Evolutionary conservation across 1,140 invertebrate species (phyloP).

Genomic region (Holcopasites calliopsidis): DNA sequence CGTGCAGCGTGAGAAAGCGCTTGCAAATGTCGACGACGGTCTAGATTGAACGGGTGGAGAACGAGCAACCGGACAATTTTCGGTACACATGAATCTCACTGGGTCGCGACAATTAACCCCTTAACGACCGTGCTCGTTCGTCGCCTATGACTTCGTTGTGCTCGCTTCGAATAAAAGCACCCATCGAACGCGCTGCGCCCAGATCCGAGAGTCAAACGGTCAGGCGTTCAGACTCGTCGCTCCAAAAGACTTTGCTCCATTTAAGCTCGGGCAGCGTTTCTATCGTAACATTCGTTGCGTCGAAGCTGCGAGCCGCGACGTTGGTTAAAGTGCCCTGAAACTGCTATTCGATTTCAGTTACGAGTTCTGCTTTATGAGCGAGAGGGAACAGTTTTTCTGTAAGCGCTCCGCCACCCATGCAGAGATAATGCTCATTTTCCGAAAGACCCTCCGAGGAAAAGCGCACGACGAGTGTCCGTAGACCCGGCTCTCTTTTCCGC

Average conservation of each 20-base stretch:
- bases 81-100: conserved; percentile 30
- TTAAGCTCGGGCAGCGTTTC: not conserved
- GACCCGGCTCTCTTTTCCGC: no score
- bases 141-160: conserved; percentile 31
- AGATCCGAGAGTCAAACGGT: conserved; percentile 20
- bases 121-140: conserved; percentile 28
- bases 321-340: no score
- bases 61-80: conserved; percentile 26
- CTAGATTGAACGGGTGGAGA: conserved; percentile 23
- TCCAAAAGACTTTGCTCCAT: not conserved
- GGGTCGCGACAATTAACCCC: conserved; percentile 37
- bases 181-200: not conserved
- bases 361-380: no score
- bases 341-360: no score
- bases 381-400: no score
- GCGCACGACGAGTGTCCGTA: no score
- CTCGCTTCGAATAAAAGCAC: conserved; percentile 17
- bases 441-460: not conserved
- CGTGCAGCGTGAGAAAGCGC: conserved; percentile 37
- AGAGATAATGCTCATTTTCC: no score
- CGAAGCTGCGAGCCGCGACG: no score
- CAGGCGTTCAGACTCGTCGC: not conserved
- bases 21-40: not conserved
- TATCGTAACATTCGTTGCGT: not conserved
- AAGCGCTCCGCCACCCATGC: no score